phyloP scores from a whole-genome alignment of 2,113 vertebrate species.

The Corythaixoides concolor region DNA sequence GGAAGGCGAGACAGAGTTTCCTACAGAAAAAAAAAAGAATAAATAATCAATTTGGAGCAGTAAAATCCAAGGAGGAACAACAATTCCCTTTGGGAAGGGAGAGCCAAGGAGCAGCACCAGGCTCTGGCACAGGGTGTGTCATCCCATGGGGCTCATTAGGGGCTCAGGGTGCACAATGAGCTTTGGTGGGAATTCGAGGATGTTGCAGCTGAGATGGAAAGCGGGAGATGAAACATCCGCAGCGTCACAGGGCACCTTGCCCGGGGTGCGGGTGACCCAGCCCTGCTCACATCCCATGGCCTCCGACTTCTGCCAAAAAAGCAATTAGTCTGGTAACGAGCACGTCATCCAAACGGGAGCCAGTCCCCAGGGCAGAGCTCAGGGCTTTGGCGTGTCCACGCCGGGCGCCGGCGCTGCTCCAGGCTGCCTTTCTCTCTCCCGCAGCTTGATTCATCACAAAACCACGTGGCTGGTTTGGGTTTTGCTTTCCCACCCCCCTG shows the following conservation, averaged over 20 bases:
- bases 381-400: neutral
- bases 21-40: neutral
- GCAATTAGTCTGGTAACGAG: neutral
- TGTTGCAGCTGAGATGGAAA: neutral
- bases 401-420: neutral
- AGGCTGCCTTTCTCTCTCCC: neutral
- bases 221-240: neutral
- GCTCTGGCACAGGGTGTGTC: neutral
- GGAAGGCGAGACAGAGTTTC: neutral
- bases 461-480: neutral
- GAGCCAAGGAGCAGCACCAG: neutral
- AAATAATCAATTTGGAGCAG: neutral
- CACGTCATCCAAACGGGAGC: rapidly evolving
- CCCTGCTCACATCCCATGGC: neutral
- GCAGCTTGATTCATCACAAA: neutral
- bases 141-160: neutral
- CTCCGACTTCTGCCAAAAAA: neutral
- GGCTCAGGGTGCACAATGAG: neutral
- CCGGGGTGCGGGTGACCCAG: neutral
- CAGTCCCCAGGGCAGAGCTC: neutral
- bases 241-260: neutral
- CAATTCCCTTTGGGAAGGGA: neutral
- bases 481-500: neutral
- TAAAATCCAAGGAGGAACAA: neutral
- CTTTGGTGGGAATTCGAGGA: neutral